These are phyloP conservation scores for Spilogale gracilis DNA, from an alignment of 2,113 vertebrate species.

Conservation along the genomic window DNA sequence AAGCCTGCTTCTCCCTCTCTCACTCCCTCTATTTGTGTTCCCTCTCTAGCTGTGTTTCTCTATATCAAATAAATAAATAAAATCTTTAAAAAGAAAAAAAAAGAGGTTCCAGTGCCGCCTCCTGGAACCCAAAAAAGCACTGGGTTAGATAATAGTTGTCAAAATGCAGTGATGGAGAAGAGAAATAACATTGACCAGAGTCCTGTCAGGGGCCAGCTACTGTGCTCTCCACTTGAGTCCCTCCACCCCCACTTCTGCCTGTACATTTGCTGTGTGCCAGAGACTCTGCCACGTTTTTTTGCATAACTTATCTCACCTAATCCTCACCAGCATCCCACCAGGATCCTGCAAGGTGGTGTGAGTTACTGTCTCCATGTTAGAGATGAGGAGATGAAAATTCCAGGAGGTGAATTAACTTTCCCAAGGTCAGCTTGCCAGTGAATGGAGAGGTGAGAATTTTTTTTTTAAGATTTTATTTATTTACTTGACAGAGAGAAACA, in stretches of 20 bases:
- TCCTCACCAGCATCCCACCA: neutral
- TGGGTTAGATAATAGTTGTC: neutral
- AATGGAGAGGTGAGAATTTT: neutral
- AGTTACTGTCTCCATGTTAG: neutral
- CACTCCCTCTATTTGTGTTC: too few species aligned
- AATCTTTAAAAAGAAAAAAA: too few species aligned
- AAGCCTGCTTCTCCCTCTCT: too few species aligned
- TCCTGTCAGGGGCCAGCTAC: neutral
- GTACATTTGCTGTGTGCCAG: neutral
- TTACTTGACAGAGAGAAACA: too few species aligned
- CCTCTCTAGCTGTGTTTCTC: too few species aligned
- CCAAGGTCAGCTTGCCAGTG: neutral
- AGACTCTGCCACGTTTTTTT: neutral
- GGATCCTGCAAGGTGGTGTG: neutral
- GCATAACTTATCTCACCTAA: neutral
- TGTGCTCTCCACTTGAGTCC: neutral
- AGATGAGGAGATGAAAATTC: conserved; percentile 2
- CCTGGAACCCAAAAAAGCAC: neutral
- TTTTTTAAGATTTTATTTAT: too few species aligned
- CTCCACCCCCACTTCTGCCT: neutral
- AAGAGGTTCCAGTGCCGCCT: neutral
- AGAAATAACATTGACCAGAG: neutral
- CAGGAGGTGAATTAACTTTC: neutral
- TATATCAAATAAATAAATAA: too few species aligned
- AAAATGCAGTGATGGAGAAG: conserved; percentile 28